Base-by-base conservation (phyloP, 2,888 invertebrate species). In the Oscheius sp. region DNA sequence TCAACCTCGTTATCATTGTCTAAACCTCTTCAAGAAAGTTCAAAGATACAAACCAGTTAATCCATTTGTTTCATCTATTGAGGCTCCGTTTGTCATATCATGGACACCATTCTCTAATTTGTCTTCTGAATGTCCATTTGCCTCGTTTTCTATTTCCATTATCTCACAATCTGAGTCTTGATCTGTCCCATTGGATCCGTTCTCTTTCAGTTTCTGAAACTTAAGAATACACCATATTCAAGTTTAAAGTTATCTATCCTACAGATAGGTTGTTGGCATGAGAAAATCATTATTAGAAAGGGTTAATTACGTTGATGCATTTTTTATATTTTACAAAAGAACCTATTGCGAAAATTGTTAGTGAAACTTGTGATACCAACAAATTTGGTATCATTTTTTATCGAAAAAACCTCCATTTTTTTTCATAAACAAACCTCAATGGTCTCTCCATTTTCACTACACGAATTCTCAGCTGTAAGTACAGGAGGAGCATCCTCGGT, bases 1-100 rank as follows among this genome's bases (percentile, higher is more conserved):
- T 80, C 80, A 8, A 75, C 73, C 14, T 56, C 45, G 33, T 33
- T 59, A 6, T 36, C 36, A 9, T 36, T 36, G 14, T 8, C 36
- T 36, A 14, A 36, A 12, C 22, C 47, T 22, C 24, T 3, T 22
- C 5, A 47, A 41, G 2, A 41, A 41, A 12, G 4, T 41, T 41
- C 4, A 20, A 12, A 41, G 41, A n/a, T n/a, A n/a, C 3, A 41
- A 12, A 41, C 3, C 14, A 36, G 36, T 17, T 41, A 3, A 41
- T 17, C 41, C 50, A 24, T 26, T 9, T 24, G n/a, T 36, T 36
- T 22, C 56, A 24, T 56, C n/a, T n/a, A n/a, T n/a, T n/a, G n/a
- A n/a, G n/a, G n/a, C n/a, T 2, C 50, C 26, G 6, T 33, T 56
- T 56, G 14, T 56, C 38, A 24, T 28, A 4, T n/a, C 22, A 36